Conservation (phyloP, 23 tunicate species). For the Trididemnum nubilum region DNA sequence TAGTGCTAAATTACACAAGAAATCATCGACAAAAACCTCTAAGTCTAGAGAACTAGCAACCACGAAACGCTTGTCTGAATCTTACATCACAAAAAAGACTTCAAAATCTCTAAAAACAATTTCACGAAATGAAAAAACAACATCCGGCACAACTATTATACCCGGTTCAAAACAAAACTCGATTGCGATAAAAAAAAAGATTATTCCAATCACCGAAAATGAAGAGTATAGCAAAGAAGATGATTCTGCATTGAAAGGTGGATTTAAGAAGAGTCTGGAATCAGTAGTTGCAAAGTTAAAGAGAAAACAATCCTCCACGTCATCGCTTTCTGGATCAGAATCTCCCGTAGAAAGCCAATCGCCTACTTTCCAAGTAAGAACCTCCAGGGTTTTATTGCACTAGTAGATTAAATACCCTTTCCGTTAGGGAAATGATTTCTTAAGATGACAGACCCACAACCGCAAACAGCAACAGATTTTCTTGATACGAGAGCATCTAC, state of each 20-base stretch:
- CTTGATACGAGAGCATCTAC: no score
- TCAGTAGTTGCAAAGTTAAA: slow-evolving; percentile 81
- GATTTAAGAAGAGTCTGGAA: slow-evolving; percentile 68
- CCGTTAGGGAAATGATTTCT: no score
- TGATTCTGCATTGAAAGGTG: neutral
- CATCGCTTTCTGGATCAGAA: neutral
- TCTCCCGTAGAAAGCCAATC: no score
- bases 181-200: neutral
- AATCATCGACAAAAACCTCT: neutral
- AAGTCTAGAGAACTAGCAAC: neutral
- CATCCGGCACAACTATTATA: neutral
- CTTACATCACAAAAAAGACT: neutral
- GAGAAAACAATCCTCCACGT: slow-evolving; percentile 41
- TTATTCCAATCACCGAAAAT: neutral
- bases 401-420: no score
- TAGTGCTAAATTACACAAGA: neutral
- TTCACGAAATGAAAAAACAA: neutral
- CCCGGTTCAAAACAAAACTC: no score
- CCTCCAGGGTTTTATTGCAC: no score
- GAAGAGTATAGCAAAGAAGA: neutral
- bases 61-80: neutral
- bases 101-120: neutral
- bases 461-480: no score
- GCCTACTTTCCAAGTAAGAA: no score
- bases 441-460: no score